Percentiles rank a stretch among this genome's conserved stretches.
Evolutionary conservation across 2,113 vertebrate species (phyloP).

Genomic region (Tylochromis polylepis): DNA sequence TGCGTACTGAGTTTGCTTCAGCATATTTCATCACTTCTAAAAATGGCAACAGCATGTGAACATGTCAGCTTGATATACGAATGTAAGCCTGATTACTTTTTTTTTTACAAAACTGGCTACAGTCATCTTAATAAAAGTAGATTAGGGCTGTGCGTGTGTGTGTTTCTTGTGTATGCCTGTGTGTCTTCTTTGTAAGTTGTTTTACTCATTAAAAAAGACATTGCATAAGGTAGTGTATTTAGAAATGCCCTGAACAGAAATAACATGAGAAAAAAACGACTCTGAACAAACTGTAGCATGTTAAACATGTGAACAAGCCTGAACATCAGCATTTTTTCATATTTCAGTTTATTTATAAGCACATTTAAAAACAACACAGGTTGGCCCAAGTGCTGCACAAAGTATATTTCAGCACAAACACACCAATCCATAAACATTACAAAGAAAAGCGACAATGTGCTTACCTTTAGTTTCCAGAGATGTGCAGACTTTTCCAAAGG

Average conservation of each 20-base stretch:
- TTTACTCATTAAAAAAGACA: background rate
- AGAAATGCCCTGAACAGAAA: accelerated
- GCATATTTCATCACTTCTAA: background rate
- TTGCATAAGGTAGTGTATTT: background rate
- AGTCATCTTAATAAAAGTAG: accelerated
- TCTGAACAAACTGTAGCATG: background rate
- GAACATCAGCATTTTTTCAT: background rate
- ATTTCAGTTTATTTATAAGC: background rate
- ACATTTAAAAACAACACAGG: accelerated
- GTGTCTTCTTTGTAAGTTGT: background rate
- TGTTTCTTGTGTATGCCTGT: accelerated
- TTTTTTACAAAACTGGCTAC: background rate
- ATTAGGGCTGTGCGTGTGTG: background rate
- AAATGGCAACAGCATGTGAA: accelerated
- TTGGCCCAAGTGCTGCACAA: too few relatives aligned
- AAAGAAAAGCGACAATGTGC: background rate
- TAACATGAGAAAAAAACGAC: background rate
- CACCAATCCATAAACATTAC: background rate
- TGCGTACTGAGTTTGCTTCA: accelerated
- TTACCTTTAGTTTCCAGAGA: background rate
- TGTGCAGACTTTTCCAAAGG: background rate
- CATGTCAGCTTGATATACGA: background rate
- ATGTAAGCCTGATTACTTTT: background rate
- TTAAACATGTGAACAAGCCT: accelerated
- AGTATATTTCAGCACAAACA: too few relatives aligned